Conservation (phyloP, 2,113 vertebrate genomes). For the Tachycineta bicolor region DNA sequence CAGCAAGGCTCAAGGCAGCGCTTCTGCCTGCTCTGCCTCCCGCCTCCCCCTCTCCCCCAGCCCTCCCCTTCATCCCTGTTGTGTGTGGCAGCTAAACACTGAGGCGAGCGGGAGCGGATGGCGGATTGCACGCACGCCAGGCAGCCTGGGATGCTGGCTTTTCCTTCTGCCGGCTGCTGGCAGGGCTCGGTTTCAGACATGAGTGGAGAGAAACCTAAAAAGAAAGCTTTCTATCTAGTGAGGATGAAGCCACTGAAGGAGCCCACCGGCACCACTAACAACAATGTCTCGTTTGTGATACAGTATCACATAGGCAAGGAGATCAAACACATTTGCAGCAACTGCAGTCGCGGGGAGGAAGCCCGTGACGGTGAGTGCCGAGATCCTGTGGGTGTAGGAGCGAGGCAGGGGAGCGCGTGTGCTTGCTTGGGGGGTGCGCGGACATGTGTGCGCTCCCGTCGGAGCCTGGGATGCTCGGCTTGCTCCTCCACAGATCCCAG, state of each 20-base stretch:
- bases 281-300: constrained; percentile 93
- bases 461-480: constrained; percentile 18
- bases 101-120: constrained; percentile 72
- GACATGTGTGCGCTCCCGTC: not conserved
- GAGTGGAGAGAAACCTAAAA: constrained; percentile 82
- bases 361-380: constrained; percentile 91
- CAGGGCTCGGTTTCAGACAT: constrained; percentile 73
- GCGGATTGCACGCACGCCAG: constrained; percentile 80
- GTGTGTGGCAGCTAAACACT: constrained; percentile 53
- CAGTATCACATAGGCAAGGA: constrained; percentile 98
- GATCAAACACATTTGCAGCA: constrained; percentile 99
- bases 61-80: constrained; percentile 45
- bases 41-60: constrained; percentile 27
- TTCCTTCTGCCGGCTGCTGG: constrained; percentile 76
- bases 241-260: constrained; percentile 92
- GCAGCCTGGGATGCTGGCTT: constrained; percentile 73
- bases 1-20: constrained; percentile 60
- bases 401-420: not conserved
- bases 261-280: constrained; percentile 71
- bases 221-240: constrained; percentile 90
- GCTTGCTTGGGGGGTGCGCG: not conserved
- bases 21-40: constrained; percentile 47
- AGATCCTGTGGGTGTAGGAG: constrained; percentile 39
- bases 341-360: constrained; percentile 94
- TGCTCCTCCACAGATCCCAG: not conserved